A percentile compares a stretch with the other conserved stretches of the same genome.
Conservation (phyloP, 2,888 invertebrate genomes). For the Monopis laevigella region DNA sequence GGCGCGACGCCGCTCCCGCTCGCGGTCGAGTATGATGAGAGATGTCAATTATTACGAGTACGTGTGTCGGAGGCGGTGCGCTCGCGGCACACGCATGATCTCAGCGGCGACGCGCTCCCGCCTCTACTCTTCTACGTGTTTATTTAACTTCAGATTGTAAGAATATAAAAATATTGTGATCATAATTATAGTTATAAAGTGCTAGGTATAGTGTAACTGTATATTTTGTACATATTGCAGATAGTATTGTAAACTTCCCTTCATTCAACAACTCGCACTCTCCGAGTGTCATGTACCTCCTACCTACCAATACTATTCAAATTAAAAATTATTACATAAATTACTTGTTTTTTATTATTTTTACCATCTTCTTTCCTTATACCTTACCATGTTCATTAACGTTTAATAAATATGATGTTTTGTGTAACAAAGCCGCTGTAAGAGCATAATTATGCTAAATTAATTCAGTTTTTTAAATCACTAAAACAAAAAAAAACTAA, state of each 20-base stretch:
- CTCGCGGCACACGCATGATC: constrained; percentile 2
- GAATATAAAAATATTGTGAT: constrained; percentile 60
- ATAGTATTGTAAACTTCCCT: constrained; percentile 68
- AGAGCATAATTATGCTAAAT: no score
- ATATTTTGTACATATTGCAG: constrained; percentile 69
- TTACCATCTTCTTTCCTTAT: no score
- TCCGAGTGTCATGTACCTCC: constrained; percentile 69
- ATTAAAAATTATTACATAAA: constrained; percentile 58
- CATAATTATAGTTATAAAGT: constrained; percentile 60
- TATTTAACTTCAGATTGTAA: constrained; percentile 2
- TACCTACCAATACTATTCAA: constrained; percentile 70
- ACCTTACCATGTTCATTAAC: no score
- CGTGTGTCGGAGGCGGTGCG: not conserved
- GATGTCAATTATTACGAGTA: constrained; percentile 11
- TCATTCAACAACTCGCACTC: constrained; percentile 65
- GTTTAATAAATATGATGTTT: no score
- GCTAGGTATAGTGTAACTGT: constrained; percentile 61
- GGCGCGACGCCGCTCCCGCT: not conserved
- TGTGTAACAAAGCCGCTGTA: no score
- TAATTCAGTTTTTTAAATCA: no score
- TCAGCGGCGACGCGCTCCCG: not conserved
- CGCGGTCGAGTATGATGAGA: not conserved
- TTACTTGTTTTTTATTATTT: constrained; percentile 25
- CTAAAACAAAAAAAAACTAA: no score
- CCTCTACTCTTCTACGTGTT: not conserved